A percentile compares a stretch with the other conserved stretches of the same genome.
These are phyloP conservation scores for Drosophila bocqueti DNA, from an alignment of 1,140 invertebrate genomes.

Conservation along the genomic window DNA sequence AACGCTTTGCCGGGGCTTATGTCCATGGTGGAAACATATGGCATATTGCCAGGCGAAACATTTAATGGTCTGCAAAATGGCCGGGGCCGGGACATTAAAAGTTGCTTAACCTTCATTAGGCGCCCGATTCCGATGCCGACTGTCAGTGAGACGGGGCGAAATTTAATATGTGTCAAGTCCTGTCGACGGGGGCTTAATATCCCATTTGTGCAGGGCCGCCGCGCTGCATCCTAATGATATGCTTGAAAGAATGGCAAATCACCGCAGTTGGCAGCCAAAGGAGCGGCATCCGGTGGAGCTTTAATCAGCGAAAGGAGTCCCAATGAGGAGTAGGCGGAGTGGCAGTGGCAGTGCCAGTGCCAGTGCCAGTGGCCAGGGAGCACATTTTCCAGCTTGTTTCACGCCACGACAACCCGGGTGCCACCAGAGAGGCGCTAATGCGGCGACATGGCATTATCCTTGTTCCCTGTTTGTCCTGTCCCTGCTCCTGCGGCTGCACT, in stretches of 20 bases:
- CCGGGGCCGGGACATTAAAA: constrained; percentile 68
- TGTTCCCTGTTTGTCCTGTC: constrained; percentile 11
- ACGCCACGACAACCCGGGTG: constrained; percentile 37
- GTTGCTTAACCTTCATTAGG: constrained; percentile 83
- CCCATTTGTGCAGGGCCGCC: constrained; percentile 69
- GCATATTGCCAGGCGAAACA: constrained; percentile 82
- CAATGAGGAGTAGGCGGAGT: not conserved
- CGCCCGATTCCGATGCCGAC: constrained; percentile 46
- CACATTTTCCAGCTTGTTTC: constrained; percentile 74
- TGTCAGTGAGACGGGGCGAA: constrained; percentile 55
- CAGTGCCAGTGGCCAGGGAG: constrained; percentile 32
- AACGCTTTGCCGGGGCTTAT: constrained; percentile 31
- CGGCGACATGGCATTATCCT: constrained; percentile 74
- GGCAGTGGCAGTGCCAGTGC: not conserved
- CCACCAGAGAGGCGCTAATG: constrained; percentile 55
- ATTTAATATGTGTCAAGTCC: constrained; percentile 75
- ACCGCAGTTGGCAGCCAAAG: constrained; percentile 67
- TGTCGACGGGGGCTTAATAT: constrained; percentile 67
- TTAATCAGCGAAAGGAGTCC: constrained; percentile 52
- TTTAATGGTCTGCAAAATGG: constrained; percentile 82
- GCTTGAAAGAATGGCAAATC: constrained; percentile 74
- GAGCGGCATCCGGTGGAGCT: constrained; percentile 24
- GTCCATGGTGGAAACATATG: constrained; percentile 76
- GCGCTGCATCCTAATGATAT: constrained; percentile 75
- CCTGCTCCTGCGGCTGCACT: constrained; percentile 10